Evolutionary conservation across 2,888 invertebrate genomes (phyloP).

Genomic region (Thecocarcelia acutangulata): DNA sequence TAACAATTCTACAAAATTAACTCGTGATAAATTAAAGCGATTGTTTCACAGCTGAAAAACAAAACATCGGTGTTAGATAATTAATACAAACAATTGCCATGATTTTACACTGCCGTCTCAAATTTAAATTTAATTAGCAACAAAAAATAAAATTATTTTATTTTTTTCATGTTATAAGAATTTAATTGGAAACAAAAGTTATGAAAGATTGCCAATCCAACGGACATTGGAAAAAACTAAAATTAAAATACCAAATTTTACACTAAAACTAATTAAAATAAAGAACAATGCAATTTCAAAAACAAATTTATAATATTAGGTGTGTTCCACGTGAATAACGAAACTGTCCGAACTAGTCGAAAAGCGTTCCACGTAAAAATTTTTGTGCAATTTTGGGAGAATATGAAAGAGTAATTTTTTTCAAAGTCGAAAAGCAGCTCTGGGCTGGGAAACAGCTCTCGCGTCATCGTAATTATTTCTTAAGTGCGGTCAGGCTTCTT

Average conservation of each 20-base stretch:
- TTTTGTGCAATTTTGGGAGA: too few relatives aligned
- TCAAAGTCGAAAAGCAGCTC: too few relatives aligned
- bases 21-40: slow-evolving; percentile 51
- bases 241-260: slow-evolving; percentile 26
- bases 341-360: too few relatives aligned
- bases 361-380: too few relatives aligned
- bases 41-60: slow-evolving; percentile 53
- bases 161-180: background rate
- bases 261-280: too few relatives aligned
- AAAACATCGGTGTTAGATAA: slow-evolving; percentile 30
- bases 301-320: too few relatives aligned
- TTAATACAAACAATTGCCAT: slow-evolving; percentile 5
- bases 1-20: slow-evolving; percentile 31
- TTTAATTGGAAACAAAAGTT: slow-evolving; percentile 1
- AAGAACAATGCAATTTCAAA: too few relatives aligned
- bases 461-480: too few relatives aligned
- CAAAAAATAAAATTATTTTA: slow-evolving; percentile 29
- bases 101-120: background rate
- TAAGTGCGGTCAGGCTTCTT: too few relatives aligned
- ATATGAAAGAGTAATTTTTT: too few relatives aligned
- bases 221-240: background rate
- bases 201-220: slow-evolving; percentile 35
- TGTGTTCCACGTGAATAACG: too few relatives aligned
- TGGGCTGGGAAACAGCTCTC: too few relatives aligned
- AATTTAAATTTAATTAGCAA: slow-evolving; percentile 30